Base-by-base conservation (phyloP, 2,113 vertebrate species). In the Prochilodus magdalenae region DNA sequence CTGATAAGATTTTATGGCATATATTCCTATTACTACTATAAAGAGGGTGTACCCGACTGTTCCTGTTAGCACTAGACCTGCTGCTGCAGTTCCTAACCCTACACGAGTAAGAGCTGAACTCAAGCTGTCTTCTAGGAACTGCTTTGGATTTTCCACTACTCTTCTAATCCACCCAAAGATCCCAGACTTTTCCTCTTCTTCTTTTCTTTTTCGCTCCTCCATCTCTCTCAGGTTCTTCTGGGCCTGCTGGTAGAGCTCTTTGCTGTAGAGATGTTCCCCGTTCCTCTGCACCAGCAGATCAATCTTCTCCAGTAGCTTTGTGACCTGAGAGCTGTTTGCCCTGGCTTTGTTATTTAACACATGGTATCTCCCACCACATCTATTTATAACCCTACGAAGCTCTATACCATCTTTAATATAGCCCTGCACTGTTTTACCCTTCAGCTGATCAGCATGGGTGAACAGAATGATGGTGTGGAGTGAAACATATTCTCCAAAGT, bases 401-500 rank as follows among this genome's bases (percentile, higher is more conserved):
- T 51, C 49, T 44, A 13, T 47, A 5, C 1, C 15, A 27, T 44
- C 33, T 60, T 10, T 18, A 0, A 77, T 26, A 13, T 27, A 77
- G 0, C 14, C 27, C 5, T 63, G 16, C 14, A 77, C 12, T 20
- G 16, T 5, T 49, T 8, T 20, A 0, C 16, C 40, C 33, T 8
- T 15, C 8, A 77, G 36, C 7, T 27, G 0, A 49, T 77, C 59
- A 7, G 7, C 57, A 65, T 27, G 6, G 16, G 75, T 77, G 75
- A 77, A 77, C 33, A 77, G 16, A 65, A 77, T 11, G 24, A 77
- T 65, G 16, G 24, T 44, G 55, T 44, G 36, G 20, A 14, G 5
- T 55, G 14, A 90, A 85, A 88, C 90, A 1, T 91, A 89, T 0
- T 87, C 89, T 4, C 92, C 93, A 87, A 94, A 94, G 84, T 92